phyloP scores from a whole-genome alignment of 2,888 invertebrate species.

The Rhodophaea formosa region DNA sequence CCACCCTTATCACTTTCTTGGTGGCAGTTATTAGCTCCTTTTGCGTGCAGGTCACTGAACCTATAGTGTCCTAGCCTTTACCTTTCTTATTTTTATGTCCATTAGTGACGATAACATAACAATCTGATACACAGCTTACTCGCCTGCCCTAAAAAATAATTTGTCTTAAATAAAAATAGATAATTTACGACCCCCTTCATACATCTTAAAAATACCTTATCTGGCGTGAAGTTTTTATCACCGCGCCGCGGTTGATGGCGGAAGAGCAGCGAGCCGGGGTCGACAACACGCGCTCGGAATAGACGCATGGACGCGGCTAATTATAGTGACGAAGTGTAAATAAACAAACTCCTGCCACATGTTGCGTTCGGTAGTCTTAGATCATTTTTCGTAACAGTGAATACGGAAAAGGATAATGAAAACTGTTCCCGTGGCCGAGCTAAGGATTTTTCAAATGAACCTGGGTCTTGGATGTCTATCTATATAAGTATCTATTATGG shows the following conservation, averaged over 20 bases:
- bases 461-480: too few species aligned
- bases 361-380: conserved; percentile 1
- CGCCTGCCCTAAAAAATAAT: too few species aligned
- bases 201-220: conserved; percentile 15
- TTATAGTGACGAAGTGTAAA: conserved; percentile 47
- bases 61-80: too few species aligned
- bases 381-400: neutral
- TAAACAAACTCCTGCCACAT: conserved; percentile 16
- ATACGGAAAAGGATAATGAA: neutral
- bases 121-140: too few species aligned
- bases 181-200: conserved; percentile 3
- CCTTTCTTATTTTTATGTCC: too few species aligned
- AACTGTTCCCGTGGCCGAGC: too few species aligned
- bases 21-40: too few species aligned
- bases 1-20: too few species aligned
- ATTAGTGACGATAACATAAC: too few species aligned
- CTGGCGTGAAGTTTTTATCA: conserved; percentile 20
- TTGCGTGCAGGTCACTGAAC: too few species aligned
- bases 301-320: conserved; percentile 58
- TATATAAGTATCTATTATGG: too few species aligned
- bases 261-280: conserved; percentile 54
- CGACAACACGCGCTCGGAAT: conserved; percentile 64
- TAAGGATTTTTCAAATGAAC: too few species aligned
- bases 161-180: neutral
- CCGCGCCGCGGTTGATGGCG: conserved; percentile 35